phyloP scores from a whole-genome alignment of 2,113 vertebrate species.

The Oophaga pumilio region DNA sequence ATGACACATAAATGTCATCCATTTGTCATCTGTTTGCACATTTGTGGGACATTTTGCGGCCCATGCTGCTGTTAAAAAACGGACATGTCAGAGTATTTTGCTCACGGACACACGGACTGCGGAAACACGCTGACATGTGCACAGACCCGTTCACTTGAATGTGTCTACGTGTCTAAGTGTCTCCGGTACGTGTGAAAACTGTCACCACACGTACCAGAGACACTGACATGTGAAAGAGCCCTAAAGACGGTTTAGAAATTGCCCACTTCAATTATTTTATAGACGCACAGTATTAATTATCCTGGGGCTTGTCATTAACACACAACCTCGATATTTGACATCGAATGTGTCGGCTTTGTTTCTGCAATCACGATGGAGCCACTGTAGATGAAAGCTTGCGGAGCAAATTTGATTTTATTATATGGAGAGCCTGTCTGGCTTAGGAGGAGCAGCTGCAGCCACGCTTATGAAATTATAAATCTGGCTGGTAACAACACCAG shows the following conservation, averaged over 20 bases:
- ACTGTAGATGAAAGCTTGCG: not conserved
- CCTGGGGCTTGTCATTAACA: not conserved
- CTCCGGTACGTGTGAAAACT: no score
- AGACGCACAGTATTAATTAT: not conserved
- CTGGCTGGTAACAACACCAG: conserved; percentile 49
- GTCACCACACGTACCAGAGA: no score
- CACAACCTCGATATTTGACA: conserved; percentile 26
- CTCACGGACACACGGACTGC: no score
- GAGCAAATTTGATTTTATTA: conserved; percentile 51
- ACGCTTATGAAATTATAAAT: conserved; percentile 55
- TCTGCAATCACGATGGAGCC: conserved; percentile 18
- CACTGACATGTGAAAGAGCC: no score
- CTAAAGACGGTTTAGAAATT: not conserved
- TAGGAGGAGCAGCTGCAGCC: conserved; percentile 46
- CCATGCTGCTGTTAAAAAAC: no score
- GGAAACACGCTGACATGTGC: no score
- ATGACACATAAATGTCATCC: no score
- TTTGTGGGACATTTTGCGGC: no score
- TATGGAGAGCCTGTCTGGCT: conserved; percentile 22
- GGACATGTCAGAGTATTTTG: no score
- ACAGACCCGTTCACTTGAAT: no score
- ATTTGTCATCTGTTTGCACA: no score
- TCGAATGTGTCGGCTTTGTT: conserved; percentile 22
- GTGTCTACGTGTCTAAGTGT: no score
- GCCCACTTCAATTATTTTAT: not conserved